Base-by-base conservation (phyloP, 2,888 invertebrate species). In the Thymelicus acteon region DNA sequence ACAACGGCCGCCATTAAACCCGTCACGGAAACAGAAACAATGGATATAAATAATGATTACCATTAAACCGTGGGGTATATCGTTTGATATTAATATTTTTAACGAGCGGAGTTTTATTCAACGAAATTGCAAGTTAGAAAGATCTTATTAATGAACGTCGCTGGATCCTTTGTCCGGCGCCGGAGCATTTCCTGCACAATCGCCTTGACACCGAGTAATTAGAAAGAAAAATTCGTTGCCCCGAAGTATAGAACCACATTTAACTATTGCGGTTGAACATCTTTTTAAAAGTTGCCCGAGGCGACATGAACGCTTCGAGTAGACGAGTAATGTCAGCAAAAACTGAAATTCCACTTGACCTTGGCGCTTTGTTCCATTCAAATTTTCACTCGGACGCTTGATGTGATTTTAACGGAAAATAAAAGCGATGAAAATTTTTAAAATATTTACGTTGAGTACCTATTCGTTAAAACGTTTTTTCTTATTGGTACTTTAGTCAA, bases 61-160 rank as follows among this genome's bases (percentile, higher is more conserved):
- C 85, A 90, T 89, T 88, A 91, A 83, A 81, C 84, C 80, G 77
- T 82, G 81, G 82, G 81, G 82, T 85, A 89, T 89, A 84, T 86
- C 84, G 84, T 79, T 85, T 85, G 88, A 90, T 92, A 93, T 93
- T 92, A 93, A 92, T 93, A 91, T 90, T 91, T 88, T 89, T 85
- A 82, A 81, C 81, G 85, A 82, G 85, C 82, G 78, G 79, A 87
- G 87, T 92, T 91, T 90, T 90, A 91, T 92, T 92, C 91, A 91
- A 86, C 85, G 82, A 89, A 88, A 91, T 91, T 92, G 92, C 92
- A 93, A 54, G 91, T 91, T 91, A 89, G 91, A 91, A 89, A 91
- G 92, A 92, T 91, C 89, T 91, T 93, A 93, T 93, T 93, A 93
- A 93, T 93, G 92, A 92, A 92, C 90, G 93, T 92, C 91, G 85